These are phyloP conservation scores for Microctenopoma lineatum DNA, from an alignment of 2,797 vertebrate genomes.

Conservation along the genomic window DNA sequence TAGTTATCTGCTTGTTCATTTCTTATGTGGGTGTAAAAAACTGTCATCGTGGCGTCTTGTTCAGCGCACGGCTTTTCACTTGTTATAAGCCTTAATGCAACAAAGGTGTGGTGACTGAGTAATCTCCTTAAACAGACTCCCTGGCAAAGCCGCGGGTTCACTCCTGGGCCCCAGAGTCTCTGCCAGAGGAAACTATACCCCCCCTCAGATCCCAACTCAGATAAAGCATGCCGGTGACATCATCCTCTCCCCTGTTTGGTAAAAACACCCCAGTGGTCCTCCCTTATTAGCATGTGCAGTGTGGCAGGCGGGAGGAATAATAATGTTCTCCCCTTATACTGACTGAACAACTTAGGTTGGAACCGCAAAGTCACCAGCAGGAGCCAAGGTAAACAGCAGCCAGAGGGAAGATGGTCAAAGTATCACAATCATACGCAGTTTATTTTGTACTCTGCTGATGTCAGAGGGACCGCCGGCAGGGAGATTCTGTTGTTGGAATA, in stretches of 20 bases:
- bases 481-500: constrained; percentile 54
- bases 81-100: constrained; percentile 71
- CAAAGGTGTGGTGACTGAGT: constrained; percentile 78
- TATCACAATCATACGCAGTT: constrained; percentile 75
- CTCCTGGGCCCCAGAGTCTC: constrained; percentile 62
- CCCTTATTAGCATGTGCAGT: constrained; percentile 80
- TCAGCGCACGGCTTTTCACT: constrained; percentile 66
- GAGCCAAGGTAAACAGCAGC: constrained; percentile 80
- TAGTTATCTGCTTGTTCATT: constrained; percentile 7
- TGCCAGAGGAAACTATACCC: constrained; percentile 72
- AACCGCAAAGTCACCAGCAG: constrained; percentile 66
- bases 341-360: constrained; percentile 65
- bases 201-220: constrained; percentile 70
- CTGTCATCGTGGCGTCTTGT: constrained; percentile 57
- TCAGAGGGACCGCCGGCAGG: constrained; percentile 63
- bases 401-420: constrained; percentile 73
- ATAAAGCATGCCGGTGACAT: constrained; percentile 79
- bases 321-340: constrained; percentile 69
- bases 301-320: constrained; percentile 71
- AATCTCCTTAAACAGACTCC: constrained; percentile 76
- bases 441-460: constrained; percentile 61
- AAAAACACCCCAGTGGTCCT: constrained; percentile 64
- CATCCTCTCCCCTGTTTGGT: constrained; percentile 58
- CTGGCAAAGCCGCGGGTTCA: constrained; percentile 66
- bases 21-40: constrained; percentile 52